A percentile compares a stretch with the other conserved stretches of the same genome.
Conservation (phyloP, 2,888 invertebrate species). For the Cryptus armator region DNA sequence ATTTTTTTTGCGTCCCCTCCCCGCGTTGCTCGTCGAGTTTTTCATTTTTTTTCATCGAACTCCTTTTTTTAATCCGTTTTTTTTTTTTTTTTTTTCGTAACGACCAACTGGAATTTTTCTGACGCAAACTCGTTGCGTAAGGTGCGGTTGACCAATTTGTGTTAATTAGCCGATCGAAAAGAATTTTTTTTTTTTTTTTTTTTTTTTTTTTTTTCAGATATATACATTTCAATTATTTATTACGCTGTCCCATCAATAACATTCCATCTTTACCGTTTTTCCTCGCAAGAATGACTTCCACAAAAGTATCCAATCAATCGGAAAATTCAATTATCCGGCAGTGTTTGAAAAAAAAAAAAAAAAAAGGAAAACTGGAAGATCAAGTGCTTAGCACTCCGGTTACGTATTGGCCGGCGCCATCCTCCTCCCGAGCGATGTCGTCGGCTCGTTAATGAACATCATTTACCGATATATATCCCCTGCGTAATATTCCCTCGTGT, state of each 20-base stretch:
- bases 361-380: background rate
- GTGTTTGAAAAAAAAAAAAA: background rate
- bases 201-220: background rate
- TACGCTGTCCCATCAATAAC: background rate
- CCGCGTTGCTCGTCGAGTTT: slow-evolving; percentile 31
- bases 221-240: background rate
- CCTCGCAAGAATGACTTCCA: background rate
- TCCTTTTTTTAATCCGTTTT: slow-evolving; percentile 12
- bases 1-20: slow-evolving; percentile 40
- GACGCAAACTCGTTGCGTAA: slow-evolving; percentile 41
- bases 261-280: background rate
- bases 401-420: background rate
- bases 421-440: background rate
- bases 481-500: slow-evolving; percentile 21
- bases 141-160: slow-evolving; percentile 44
- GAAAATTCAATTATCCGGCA: background rate
- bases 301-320: too few species aligned
- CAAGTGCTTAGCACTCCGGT: background rate
- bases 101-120: background rate
- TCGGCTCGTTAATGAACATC: slow-evolving; percentile 24
- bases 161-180: slow-evolving; percentile 47
- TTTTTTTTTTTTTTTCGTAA: background rate
- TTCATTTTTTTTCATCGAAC: slow-evolving; percentile 18
- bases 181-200: background rate
- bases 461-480: slow-evolving; percentile 15